These are phyloP conservation scores for Drosophila meridionalis DNA, from an alignment of 2,888 invertebrate genomes.

Conservation along the genomic window DNA sequence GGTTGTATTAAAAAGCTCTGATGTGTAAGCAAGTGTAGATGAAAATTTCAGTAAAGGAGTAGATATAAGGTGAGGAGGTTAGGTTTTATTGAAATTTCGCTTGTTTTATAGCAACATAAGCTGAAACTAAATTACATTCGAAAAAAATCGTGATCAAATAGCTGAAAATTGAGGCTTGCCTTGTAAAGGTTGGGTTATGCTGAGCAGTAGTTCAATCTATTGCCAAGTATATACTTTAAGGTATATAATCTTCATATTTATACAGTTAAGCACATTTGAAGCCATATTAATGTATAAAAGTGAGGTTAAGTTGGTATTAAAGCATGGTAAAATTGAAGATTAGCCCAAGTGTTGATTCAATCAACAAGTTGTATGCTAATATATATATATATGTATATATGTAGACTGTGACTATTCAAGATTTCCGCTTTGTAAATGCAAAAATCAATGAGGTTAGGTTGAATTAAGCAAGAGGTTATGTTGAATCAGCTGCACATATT, in stretches of 20 bases:
- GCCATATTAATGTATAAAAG: background rate
- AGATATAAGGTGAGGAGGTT: background rate
- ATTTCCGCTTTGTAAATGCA: slow-evolving; percentile 12
- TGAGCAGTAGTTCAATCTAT: background rate
- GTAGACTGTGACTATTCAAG: background rate
- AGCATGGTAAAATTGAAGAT: background rate
- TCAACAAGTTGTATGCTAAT: background rate
- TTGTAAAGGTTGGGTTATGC: background rate
- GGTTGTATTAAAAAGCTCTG: background rate
- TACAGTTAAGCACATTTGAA: too few species aligned
- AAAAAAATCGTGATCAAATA: too few species aligned
- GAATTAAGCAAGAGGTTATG: slow-evolving; percentile 9
- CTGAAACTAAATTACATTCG: too few species aligned
- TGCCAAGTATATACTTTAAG: background rate
- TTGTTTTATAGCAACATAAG: too few species aligned
- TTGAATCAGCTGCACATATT: slow-evolving; percentile 20
- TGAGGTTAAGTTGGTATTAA: background rate
- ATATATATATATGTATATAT: background rate
- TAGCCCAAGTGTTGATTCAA: slow-evolving; percentile 27
- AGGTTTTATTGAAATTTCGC: too few species aligned
- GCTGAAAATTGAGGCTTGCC: background rate
- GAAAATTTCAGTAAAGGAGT: background rate
- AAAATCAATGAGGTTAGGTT: slow-evolving; percentile 18
- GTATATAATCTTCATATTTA: background rate
- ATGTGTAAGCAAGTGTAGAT: background rate